Evolutionary conservation across 2,113 vertebrate species (phyloP), one percentile per base, ranked within the genome.

Genomic region (Pholis gunnellus): DNA sequence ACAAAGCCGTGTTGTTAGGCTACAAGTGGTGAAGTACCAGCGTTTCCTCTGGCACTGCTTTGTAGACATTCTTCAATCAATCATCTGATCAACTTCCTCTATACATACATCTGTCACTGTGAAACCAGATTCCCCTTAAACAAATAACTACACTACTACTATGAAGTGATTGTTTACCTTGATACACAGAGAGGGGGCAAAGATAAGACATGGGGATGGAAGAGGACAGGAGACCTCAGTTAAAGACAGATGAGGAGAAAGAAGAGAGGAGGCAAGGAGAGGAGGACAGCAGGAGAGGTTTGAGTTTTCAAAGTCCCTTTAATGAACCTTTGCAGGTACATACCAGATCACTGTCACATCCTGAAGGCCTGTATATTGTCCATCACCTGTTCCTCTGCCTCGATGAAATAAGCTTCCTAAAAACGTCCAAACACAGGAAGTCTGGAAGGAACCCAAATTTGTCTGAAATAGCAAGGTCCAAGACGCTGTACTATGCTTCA

Each of bases 361-460:
- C 56, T 59, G 56, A 59, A 29, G 56, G 56, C 25, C 56, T 59
- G 56, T 13, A 59, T 15, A 59, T 2, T 15, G 56, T 59, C 56
- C 25, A 29, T 59, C 56, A 59, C 25, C 56, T 59, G 25, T 59
- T 59, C 56, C 13, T 25, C 54, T 56, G 50, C 22, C 54, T 3
- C 22, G 9, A 9, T 8, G 9, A 25, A n/a, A 56, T 10, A 27
- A 40, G 61, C 20, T 66, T 42, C 38, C n/a, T 25, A 66, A 25
- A 42, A 42, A n/a, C 22, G 3, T 66, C 36, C n/a, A 65, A 65
- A 66, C 38, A 66, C 13, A 66, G 64, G 40, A 67, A 46, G 40
- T 67, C 14, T 67, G 40, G 40, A 17, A 15, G 13, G 14, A 27
- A 27, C n/a, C 40, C n/a, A 67, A 27, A 46, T 44, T 4, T 15